Percentiles rank a stretch among this genome's conserved stretches.
These are phyloP conservation scores for Manacus vitellinus DNA, from an alignment of 2,113 vertebrate species.

Conservation along the genomic window DNA sequence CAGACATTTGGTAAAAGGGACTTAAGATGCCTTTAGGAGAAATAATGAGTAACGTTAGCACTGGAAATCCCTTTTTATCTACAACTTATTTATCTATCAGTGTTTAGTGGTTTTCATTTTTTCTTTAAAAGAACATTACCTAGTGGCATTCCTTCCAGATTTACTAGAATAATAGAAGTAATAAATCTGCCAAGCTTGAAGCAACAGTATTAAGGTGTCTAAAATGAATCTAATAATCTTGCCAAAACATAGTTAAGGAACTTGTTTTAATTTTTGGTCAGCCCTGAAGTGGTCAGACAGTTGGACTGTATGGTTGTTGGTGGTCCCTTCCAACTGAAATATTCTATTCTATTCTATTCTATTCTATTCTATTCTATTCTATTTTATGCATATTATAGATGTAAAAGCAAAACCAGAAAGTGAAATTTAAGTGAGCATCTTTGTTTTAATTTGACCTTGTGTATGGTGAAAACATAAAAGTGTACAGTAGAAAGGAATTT, in stretches of 20 bases:
- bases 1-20: not conserved
- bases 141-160: not conserved
- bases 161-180: not conserved
- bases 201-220: not conserved
- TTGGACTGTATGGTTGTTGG: not conserved
- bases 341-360: not conserved
- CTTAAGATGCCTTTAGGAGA: not conserved
- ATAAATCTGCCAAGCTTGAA: not conserved
- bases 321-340: not conserved
- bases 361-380: too few relatives aligned
- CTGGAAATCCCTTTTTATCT: not conserved
- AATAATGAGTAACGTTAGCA: not conserved
- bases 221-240: not conserved
- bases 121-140: not conserved
- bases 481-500: not conserved
- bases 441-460: not conserved
- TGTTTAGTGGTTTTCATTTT: not conserved
- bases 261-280: not conserved
- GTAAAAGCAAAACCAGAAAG: not conserved
- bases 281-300: not conserved
- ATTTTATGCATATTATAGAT: not conserved
- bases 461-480: not conserved
- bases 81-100: not conserved
- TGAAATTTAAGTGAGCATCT: not conserved
- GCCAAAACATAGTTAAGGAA: not conserved